Base-by-base conservation (phyloP, 92 coral and sea anemone genomes). In the Virgularia gustaviana region DNA sequence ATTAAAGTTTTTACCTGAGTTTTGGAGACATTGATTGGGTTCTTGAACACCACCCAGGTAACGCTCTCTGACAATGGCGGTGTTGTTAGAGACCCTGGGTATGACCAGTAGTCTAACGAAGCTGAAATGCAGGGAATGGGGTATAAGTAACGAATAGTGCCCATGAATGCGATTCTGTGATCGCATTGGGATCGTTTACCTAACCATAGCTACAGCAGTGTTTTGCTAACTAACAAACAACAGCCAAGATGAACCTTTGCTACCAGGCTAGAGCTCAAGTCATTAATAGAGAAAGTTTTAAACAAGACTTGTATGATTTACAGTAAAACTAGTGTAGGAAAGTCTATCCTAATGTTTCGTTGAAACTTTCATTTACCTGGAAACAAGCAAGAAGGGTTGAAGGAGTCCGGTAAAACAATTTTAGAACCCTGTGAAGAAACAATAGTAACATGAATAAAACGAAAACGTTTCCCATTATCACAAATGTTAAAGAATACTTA, bases 1-100 rank as follows among this genome's bases (percentile, higher is more conserved):
- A n/a, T n/a, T n/a, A n/a, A n/a, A n/a, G n/a, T 49, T 43, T 6
- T 29, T 42, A 73, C 85, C 85, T 80, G 85, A 6, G 59, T 39
- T 49, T 59, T 61, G 18, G 85, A 80, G 24, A 80, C 57, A 52
- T 23, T 54, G 22, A 73, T 73, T 53, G 85, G 76, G 1, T 80
- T 60, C 65, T 80, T 64, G 34, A 80, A 80, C 18, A 80, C 80
- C 2, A 80, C 75, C 85, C 85, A 80, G 27, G 76, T 80, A 34
- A 80, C 85, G 37, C 85, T 80, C 36, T 80, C 85, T 29, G 75
- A 53, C 41, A 80, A 71, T 18, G 85, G 85, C 1, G 85, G 85
- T 0, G 85, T 80, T 41, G 85, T 80, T 64, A 80, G 63, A 12
- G 80, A 73, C 24, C 85, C 80, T 41, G 70, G 80, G 64, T 80